Base-by-base conservation (phyloP, 1,140 invertebrate genomes). In the Drosophila pseudoananassae region DNA sequence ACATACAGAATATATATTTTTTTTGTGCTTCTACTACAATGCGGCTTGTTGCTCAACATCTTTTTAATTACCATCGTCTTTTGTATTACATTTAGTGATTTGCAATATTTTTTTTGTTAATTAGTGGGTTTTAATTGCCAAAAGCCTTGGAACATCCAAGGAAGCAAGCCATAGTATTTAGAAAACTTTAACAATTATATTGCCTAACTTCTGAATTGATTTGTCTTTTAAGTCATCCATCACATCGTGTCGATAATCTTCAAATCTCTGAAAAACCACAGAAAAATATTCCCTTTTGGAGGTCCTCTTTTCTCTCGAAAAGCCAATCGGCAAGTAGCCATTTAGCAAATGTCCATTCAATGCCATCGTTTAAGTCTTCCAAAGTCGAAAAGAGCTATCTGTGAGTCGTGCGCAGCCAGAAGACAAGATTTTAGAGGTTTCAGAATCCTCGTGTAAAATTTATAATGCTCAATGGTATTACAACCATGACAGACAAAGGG, bases 21-120 rank as follows among this genome's bases (percentile, higher is more conserved):
- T 47, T 40, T 70, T 59, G 29, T 20, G 20, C 47, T 76, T 52
- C 50, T 70, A 43, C 43, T 27, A 49, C 57, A 59, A 56, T 68
- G 54, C 27, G 63, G 69, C 75, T 77, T 53, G 46, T 65, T 74
- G 69, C 76, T 82, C 76, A 78, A 77, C 61, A 82, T 82, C 69
- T 69, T 81, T 82, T 82, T 82, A 81, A 82, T 82, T 81, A 74
- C 66, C 63, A 54, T 57, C 63, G 53, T 36, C 60, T 60, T 55
- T 52, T 66, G 45, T 40, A 4, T 17, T 50, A 9, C 40, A 55
- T 45, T 43, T 43, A 12, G 33, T 8, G 31, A 31, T 36, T 36
- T 27, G 5, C 25, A 27, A 27, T 27, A 6, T 27, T 3, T 12
- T 36, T n/a, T 36, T 12, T 36, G 10, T 36, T 36, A 36, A 36